Conservation (phyloP, 2,888 invertebrate genomes). For the Drosophila helvetica region DNA sequence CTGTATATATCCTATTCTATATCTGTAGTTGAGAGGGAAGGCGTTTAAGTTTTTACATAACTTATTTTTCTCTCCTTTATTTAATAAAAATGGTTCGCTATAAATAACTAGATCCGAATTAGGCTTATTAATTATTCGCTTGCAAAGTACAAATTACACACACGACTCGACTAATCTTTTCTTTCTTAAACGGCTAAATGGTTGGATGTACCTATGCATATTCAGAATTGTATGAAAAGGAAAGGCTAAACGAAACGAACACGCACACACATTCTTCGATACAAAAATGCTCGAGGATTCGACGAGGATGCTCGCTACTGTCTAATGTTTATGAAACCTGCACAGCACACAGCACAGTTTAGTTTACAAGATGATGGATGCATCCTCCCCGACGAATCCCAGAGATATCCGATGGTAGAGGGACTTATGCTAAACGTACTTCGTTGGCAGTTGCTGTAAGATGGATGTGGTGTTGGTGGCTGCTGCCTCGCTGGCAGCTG, state of each 20-base stretch:
- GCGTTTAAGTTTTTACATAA: conserved; percentile 55
- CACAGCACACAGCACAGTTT: not conserved
- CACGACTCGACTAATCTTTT: conserved; percentile 18
- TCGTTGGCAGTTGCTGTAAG: conserved; percentile 61
- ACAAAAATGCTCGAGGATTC: no score
- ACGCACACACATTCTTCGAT: not conserved
- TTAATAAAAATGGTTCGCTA: conserved; percentile 74
- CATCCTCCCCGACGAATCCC: conserved; percentile 13
- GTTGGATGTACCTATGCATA: not conserved
- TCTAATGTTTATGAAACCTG: not conserved
- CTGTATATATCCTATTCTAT: conserved; percentile 19
- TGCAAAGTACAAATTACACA: conserved; percentile 43
- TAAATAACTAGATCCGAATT: conserved; percentile 64
- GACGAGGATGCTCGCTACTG: no score
- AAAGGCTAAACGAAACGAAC: not conserved
- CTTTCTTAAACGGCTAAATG: not conserved
- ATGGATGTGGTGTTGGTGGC: conserved; percentile 22
- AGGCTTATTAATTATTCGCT: conserved; percentile 45
- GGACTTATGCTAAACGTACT: conserved; percentile 54
- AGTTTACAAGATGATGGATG: not conserved
- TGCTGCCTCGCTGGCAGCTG: conserved; percentile 35
- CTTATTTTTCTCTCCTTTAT: conserved; percentile 70
- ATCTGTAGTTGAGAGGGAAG: conserved; percentile 5
- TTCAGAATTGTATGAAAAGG: not conserved
- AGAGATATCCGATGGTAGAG: conserved; percentile 1